Conservation (phyloP, 2,888 invertebrate species). For the Junonia oenone region DNA sequence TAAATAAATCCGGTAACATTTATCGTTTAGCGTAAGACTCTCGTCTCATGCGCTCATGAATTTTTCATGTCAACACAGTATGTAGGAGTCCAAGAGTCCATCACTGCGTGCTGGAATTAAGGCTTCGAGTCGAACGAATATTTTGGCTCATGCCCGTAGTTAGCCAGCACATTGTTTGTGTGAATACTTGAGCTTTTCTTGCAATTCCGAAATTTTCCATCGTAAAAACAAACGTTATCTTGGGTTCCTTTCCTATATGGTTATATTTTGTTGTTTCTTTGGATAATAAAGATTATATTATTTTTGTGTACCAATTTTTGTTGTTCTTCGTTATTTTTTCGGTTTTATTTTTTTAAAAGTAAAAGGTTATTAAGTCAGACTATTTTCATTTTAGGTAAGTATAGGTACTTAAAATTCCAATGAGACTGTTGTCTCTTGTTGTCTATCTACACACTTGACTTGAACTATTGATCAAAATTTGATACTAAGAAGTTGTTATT, state of each 20-base stretch:
- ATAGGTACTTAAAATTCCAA: too few species aligned
- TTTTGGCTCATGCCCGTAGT: neutral
- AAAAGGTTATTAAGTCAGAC: too few species aligned
- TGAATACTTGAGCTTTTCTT: constrained; percentile 8
- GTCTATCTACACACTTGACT: too few species aligned
- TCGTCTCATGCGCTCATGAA: constrained; percentile 32
- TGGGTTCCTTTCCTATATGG: neutral
- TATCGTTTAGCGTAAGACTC: constrained; percentile 13
- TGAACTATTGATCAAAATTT: too few species aligned
- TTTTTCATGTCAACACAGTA: constrained; percentile 36
- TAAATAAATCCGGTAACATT: constrained; percentile 1
- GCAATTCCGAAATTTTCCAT: neutral
- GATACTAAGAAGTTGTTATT: too few species aligned
- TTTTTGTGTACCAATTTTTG: neutral
- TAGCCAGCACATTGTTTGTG: constrained; percentile 7
- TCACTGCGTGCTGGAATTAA: constrained; percentile 22
- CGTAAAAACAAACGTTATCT: constrained; percentile 1
- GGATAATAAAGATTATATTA: neutral
- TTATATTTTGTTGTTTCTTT: neutral
- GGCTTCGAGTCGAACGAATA: constrained; percentile 8
- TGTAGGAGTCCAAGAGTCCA: constrained; percentile 32
- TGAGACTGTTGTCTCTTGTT: too few species aligned
- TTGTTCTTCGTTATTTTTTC: too few species aligned
- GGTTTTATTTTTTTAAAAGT: too few species aligned
- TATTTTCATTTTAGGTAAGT: too few species aligned